Conservation (phyloP, 1,140 invertebrate species). For the Drosophila mayri region DNA sequence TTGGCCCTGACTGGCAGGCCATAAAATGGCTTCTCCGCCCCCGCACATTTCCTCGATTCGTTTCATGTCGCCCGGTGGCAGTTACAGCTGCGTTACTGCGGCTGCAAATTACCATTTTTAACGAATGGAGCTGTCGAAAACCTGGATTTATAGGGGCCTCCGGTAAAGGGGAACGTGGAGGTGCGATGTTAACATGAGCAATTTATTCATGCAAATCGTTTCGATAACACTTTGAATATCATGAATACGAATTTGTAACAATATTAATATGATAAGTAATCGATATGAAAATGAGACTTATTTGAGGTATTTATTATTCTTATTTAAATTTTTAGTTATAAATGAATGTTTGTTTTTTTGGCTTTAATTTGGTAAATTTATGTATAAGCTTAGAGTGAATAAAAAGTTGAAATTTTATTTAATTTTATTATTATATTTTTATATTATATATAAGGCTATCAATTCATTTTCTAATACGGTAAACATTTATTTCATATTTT, state of each 20-base stretch:
- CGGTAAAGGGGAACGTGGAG: not conserved
- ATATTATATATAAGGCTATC: not conserved
- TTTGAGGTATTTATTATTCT: not conserved
- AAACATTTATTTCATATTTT: not conserved
- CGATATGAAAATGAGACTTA: not conserved
- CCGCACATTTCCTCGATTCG: conserved; percentile 4
- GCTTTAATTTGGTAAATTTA: not conserved
- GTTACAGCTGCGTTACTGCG: conserved; percentile 27
- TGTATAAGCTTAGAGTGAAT: too few relatives aligned
- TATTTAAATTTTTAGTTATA: not conserved
- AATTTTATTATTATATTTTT: too few relatives aligned
- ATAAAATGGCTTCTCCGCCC: conserved; percentile 45
- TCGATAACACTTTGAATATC: not conserved
- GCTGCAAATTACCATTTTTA: conserved; percentile 69
- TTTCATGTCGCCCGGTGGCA: conserved; percentile 27
- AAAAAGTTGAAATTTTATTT: too few relatives aligned
- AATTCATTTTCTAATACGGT: not conserved
- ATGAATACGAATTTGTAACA: conserved; percentile 12
- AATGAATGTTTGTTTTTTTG: not conserved
- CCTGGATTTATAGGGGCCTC: conserved; percentile 36
- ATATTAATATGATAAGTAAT: conserved; percentile 1
- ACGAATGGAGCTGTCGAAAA: conserved; percentile 61
- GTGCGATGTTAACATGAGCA: conserved; percentile 14
- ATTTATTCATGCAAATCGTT: conserved; percentile 4
- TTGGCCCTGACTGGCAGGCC: conserved; percentile 36